Conservation (phyloP, 2,888 invertebrate species). For the Ligdia adustata region DNA sequence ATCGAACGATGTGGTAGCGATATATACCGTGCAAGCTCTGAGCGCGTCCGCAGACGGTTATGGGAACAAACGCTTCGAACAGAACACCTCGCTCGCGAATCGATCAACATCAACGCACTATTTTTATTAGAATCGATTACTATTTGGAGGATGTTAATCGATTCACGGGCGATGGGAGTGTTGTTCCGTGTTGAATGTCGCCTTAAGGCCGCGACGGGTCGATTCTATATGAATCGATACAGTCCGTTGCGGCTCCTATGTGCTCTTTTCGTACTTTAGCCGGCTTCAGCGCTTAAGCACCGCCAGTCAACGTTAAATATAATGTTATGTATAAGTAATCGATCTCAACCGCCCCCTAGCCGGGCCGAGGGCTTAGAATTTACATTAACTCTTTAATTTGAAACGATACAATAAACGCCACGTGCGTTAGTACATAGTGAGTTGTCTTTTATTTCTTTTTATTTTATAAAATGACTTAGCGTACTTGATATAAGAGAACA, state of each 20-base stretch:
- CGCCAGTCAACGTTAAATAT: slow-evolving; percentile 65
- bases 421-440: slow-evolving; percentile 65
- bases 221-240: background rate
- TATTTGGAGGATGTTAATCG: slow-evolving; percentile 52
- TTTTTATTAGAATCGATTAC: slow-evolving; percentile 63
- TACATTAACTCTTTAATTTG: slow-evolving; percentile 54
- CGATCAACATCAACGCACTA: slow-evolving; percentile 42
- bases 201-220: slow-evolving; percentile 5
- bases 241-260: slow-evolving; percentile 49
- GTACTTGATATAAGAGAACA: slow-evolving; percentile 78
- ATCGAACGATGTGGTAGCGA: background rate
- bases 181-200: slow-evolving; percentile 25
- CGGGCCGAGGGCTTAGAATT: slow-evolving; percentile 70
- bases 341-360: slow-evolving; percentile 76
- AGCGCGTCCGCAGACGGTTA: slow-evolving; percentile 9
- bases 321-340: slow-evolving; percentile 68
- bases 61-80: slow-evolving; percentile 16
- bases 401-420: slow-evolving; percentile 56
- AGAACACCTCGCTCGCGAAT: slow-evolving; percentile 27
- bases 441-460: slow-evolving; percentile 72
- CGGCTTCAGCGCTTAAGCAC: slow-evolving; percentile 70
- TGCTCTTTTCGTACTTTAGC: slow-evolving; percentile 57
- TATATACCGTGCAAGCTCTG: background rate
- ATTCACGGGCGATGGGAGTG: slow-evolving; percentile 20
- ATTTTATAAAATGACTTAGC: slow-evolving; percentile 53